Evolutionary conservation across 2,113 vertebrate species (phyloP).

Genomic region (Chionodraco myersi): DNA sequence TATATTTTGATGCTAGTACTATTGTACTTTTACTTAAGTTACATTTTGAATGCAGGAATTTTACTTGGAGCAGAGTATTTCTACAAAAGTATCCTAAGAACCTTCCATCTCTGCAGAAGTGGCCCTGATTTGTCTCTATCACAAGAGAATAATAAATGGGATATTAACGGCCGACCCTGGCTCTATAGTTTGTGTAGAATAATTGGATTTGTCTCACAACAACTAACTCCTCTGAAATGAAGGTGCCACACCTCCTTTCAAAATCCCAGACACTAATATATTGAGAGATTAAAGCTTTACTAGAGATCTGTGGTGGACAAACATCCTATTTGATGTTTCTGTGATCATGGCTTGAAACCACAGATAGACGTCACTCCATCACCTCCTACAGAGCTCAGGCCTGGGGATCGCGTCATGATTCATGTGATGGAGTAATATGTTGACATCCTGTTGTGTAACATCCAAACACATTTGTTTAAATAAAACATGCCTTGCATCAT

Average conservation of each 20-base stretch:
- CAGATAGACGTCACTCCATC: background rate
- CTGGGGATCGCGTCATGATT: background rate
- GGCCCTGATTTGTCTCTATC: background rate
- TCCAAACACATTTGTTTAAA: background rate
- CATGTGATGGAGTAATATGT: background rate
- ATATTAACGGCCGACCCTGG: too few relatives aligned
- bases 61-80: too few relatives aligned
- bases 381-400: constrained; percentile 10
- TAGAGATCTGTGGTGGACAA: constrained; percentile 17
- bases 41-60: too few relatives aligned
- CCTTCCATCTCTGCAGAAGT: too few relatives aligned
- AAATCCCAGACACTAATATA: constrained; percentile 25
- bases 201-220: constrained; percentile 24
- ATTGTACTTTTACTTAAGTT: too few relatives aligned
- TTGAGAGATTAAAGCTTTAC: constrained; percentile 34
- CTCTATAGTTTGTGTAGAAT: background rate
- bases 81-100: too few relatives aligned
- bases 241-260: background rate
- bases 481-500: too few relatives aligned
- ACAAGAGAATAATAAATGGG: background rate
- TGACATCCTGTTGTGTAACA: background rate
- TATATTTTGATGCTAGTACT: too few relatives aligned
- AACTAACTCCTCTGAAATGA: constrained; percentile 11
- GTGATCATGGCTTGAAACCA: constrained; percentile 18
- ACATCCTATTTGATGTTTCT: constrained; percentile 23